Evolutionary conservation across 1,140 invertebrate genomes (phyloP).

Genomic region (Meloidogyne hapla): DNA sequence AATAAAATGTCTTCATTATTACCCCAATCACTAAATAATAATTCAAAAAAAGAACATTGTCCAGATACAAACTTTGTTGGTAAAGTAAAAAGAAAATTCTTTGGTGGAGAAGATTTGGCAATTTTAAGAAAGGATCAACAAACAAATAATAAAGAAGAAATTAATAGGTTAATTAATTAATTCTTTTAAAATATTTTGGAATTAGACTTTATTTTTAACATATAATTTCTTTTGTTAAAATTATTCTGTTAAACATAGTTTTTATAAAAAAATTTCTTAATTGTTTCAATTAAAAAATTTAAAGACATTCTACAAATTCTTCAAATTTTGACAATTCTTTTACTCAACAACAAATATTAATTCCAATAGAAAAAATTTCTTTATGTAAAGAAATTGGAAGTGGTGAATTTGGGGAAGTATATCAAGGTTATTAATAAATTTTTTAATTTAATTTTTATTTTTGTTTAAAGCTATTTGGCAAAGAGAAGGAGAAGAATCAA

Average conservation of each 20-base stretch:
- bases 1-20: neutral
- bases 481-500: neutral
- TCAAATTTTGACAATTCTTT: neutral
- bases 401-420: constrained; percentile 94
- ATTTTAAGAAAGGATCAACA: neutral
- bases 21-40: neutral
- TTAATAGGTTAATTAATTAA: neutral
- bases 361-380: constrained; percentile 85
- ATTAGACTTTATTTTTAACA: no score
- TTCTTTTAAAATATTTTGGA: no score
- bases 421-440: constrained; percentile 73
- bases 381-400: constrained; percentile 90
- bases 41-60: no score
- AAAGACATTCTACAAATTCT: neutral
- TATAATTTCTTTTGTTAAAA: no score
- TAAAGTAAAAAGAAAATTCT: neutral
- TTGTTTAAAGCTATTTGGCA: constrained; percentile 30
- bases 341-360: constrained; percentile 78
- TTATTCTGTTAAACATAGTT: no score
- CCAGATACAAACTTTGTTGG: neutral
- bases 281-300: neutral
- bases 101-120: neutral
- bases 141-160: neutral
- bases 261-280: neutral
- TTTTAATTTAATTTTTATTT: neutral